Conservation (phyloP, 2,113 vertebrate genomes). For the Coptodon rendalli region DNA sequence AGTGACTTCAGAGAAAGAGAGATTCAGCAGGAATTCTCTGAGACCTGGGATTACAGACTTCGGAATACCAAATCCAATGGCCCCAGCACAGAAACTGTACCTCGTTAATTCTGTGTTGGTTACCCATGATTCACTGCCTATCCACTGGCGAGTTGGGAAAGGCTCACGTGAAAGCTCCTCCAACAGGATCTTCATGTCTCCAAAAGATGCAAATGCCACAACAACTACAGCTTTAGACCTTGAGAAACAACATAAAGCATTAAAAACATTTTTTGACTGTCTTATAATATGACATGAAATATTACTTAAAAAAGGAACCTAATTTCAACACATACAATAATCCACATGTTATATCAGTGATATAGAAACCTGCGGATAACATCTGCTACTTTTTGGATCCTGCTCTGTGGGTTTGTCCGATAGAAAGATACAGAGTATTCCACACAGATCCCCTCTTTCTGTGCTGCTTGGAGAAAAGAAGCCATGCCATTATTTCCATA, state of each 20-base stretch:
- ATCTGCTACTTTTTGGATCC: slow-evolving; percentile 46
- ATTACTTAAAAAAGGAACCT: background rate
- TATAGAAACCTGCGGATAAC: slow-evolving; percentile 35
- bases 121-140: no score
- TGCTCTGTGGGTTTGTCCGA: slow-evolving; percentile 39
- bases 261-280: background rate
- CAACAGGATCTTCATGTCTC: no score
- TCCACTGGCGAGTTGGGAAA: no score
- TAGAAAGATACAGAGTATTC: slow-evolving; percentile 61
- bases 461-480: slow-evolving; percentile 47
- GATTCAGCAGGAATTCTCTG: slow-evolving; percentile 54
- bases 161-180: no score
- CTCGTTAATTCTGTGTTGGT: background rate
- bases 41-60: slow-evolving; percentile 61
- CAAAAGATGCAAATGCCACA: no score
- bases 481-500: slow-evolving; percentile 68
- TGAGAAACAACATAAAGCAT: background rate
- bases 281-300: background rate
- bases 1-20: slow-evolving; percentile 25
- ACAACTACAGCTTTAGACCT: background rate
- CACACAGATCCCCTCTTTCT: slow-evolving; percentile 61
- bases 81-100: background rate
- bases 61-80: background rate
- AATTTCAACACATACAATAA: background rate
- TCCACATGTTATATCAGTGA: background rate